Base-by-base conservation (phyloP, 2,888 invertebrate genomes). In the Macrophya alboannulata region DNA sequence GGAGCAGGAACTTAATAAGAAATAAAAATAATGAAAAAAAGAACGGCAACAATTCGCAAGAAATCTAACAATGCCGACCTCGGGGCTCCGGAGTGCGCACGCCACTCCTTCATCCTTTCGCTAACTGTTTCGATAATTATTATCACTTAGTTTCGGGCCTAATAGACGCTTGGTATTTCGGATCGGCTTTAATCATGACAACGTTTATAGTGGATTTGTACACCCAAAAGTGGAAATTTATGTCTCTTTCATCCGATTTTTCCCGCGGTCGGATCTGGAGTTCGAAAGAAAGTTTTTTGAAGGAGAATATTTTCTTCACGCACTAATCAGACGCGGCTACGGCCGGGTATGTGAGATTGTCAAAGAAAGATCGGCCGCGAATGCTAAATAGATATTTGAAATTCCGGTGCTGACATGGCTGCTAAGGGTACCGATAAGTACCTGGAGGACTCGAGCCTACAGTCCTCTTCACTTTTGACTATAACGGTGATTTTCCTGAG, bases 91-190 rank as follows among this genome's bases (percentile, higher is more conserved):
- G 86, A 84, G 45, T 81, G 31, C 86, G 45, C 68, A 65, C 51
- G 40, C 62, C 84, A 68, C 76, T 84, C 86, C 76, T 84, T 85
- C 77, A 81, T 81, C 81, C 81, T 43, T 21, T 68, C 83, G 72
- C 84, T 79, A 84, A 85, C 90, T 88, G 88, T 90, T 88, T 89
- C 87, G 90, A 92, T 92, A 92, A 92, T 92, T 92, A 92, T 92
- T 92, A 92, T 92, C 91, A 51, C 48, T 92, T 90, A 91, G 92
- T 92, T 91, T 87, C 90, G 91, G 90, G 90, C 91, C 92, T 93
- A 93, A 93, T 93, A 93, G 92, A 92, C 91, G 92, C 91, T 89
- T 89, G 92, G 93, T 92, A 93, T 93, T 92, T 92, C 89, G 90
- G 91, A 93, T 92, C 90, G 91, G 88, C 88, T 90, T 90, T 93